Evolutionary conservation across 2,797 vertebrate genomes (phyloP).

Genomic region (Spinibarbus caldwelli): DNA sequence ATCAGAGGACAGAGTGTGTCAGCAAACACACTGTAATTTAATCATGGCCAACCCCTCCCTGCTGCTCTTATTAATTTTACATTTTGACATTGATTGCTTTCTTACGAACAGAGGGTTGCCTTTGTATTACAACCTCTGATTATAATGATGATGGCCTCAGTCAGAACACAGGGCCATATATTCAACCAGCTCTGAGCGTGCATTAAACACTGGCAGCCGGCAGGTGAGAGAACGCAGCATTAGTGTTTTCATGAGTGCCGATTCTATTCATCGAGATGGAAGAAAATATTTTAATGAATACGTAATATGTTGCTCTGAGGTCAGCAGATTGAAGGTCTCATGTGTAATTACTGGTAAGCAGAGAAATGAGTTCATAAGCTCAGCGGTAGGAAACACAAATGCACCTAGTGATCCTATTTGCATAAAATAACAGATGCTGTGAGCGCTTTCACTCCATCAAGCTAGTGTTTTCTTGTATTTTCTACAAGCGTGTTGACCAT

Average conservation of each 20-base stretch:
- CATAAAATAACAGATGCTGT: slow-evolving; percentile 32
- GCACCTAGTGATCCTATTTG: slow-evolving; percentile 25
- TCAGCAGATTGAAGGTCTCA: slow-evolving; percentile 28
- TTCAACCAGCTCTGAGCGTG: slow-evolving; percentile 17
- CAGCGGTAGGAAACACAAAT: slow-evolving; percentile 1
- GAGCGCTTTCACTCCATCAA: slow-evolving; percentile 23
- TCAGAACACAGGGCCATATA: slow-evolving; percentile 9
- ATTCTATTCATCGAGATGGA: slow-evolving; percentile 3
- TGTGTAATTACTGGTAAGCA: slow-evolving; percentile 23
- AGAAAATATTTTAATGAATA: neutral
- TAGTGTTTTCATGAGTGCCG: slow-evolving; percentile 4
- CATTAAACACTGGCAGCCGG: slow-evolving; percentile 12
- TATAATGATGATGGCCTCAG: slow-evolving; percentile 23
- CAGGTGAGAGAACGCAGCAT: slow-evolving; percentile 28
- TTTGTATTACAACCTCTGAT: slow-evolving; percentile 2
- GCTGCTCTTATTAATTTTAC: neutral
- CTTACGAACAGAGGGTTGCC: neutral
- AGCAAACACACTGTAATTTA: neutral
- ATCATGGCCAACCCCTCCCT: neutral
- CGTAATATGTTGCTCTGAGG: slow-evolving; percentile 28
- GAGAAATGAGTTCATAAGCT: slow-evolving; percentile 29
- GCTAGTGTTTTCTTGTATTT: slow-evolving; percentile 25
- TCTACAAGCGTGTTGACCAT: slow-evolving; percentile 18
- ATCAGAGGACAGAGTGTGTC: neutral
- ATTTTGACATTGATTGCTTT: slow-evolving; percentile 5